A percentile compares a stretch with the other conserved stretches of the same genome.
These are phyloP conservation scores for Rapana venosa DNA, from an alignment of 2,888 invertebrate species.

Conservation along the genomic window DNA sequence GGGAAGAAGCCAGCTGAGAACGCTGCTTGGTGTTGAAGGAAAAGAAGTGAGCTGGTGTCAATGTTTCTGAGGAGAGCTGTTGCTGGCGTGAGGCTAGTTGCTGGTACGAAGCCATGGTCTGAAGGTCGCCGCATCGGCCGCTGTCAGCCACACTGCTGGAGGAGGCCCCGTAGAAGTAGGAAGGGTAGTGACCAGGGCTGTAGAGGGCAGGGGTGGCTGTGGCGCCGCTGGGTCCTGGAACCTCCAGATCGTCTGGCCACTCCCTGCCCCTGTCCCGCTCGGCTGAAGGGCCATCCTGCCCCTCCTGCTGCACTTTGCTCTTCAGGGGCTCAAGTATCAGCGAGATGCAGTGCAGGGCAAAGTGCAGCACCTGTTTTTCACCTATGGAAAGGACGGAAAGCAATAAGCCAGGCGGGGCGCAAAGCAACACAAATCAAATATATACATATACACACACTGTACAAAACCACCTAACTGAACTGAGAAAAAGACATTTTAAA, in stretches of 20 bases:
- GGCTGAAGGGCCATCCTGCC: not conserved
- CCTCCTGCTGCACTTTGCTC: conserved; percentile 23
- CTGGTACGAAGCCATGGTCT: not conserved
- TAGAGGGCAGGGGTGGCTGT: conserved; percentile 19
- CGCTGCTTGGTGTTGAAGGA: not conserved
- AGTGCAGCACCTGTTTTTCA: conserved; percentile 46
- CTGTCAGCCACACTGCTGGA: not conserved
- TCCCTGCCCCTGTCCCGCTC: conserved; percentile 2
- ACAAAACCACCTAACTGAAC: not conserved
- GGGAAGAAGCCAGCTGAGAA: not conserved
- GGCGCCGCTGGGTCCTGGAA: not conserved
- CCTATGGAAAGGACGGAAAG: conserved; percentile 46
- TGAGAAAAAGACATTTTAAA: not conserved
- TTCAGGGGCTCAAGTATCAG: conserved; percentile 42
- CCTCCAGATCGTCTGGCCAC: not conserved
- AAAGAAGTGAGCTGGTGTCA: not conserved
- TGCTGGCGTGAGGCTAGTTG: not conserved
- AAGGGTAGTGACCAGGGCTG: not conserved
- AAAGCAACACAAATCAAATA: conserved; percentile 20
- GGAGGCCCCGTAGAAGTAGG: not conserved
- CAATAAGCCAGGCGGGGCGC: conserved; percentile 42
- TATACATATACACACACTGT: not conserved
- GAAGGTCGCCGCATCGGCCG: not conserved
- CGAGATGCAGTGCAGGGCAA: conserved; percentile 45
- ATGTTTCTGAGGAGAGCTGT: not conserved